Base-by-base conservation (phyloP, 92 coral and sea anemone species). In the Anthopleura xanthogrammica region DNA sequence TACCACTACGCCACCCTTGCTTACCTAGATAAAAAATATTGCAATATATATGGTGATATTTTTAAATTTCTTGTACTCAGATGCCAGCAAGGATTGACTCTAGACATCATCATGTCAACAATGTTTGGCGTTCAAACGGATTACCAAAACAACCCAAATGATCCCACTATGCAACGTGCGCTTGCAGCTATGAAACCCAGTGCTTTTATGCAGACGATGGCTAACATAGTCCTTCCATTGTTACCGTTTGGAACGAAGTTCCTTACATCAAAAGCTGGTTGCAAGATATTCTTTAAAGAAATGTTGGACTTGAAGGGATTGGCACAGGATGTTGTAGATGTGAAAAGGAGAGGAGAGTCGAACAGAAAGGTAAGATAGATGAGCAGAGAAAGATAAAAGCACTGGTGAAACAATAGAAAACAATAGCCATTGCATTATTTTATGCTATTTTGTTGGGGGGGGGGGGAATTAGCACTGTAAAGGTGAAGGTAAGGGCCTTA, bases 81-180 rank as follows among this genome's bases (percentile, higher is more conserved):
- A 70, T n/a, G 72, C 73, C 85, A 82, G 57, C 85, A 82, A 52
- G 85, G 52, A 23, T 48, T 82, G 11, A 82, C 85, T 5, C 77
- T 82, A 0, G 85, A 82, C 50, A 41, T 82, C 5, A 82, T 75
- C 23, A 75, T 75, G 75, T 60, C 81, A 20, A 29, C 78, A 11
- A 74, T 41, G 74, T 82, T 82, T 82, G 85, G 85, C 11, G 55
- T 82, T 17, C 78, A 82, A 39, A 52, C 85, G 13, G 78, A 82
- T 39, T 82, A 73, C 70, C 85, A 82, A 41, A 82, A 24, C 46
- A 82, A 82, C 56, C 85, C 78, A 1, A 36, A 82, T 70, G 85
- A 82, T 29, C 85, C 85, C 9, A 74, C 52, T 4, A 72, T 82
- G 57, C 23, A 70, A 64, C 54, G 50, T 9, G 85, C 74, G 16